Conservation (phyloP, 2,113 vertebrate genomes). For the Ailuropoda melanoleuca region DNA sequence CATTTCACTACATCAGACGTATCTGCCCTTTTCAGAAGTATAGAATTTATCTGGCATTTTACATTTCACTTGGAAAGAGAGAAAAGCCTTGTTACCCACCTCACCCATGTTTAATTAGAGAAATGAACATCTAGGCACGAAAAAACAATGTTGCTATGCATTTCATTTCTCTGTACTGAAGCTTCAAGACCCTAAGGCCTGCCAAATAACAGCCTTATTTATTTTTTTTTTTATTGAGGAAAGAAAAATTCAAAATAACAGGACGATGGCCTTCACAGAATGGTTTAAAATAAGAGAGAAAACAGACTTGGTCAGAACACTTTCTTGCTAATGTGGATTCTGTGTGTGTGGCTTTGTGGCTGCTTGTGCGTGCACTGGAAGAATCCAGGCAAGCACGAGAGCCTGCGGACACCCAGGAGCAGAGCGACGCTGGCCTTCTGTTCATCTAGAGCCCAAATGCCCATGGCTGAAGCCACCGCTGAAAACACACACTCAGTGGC, state of each 20-base stretch:
- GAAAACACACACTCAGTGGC: neutral
- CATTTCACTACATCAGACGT: too few relatives aligned
- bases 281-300: neutral
- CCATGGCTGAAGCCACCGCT: fast-evolving
- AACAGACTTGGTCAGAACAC: neutral
- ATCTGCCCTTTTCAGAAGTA: neutral
- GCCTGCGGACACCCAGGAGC: too few relatives aligned
- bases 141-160: neutral
- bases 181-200: neutral
- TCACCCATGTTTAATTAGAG: neutral
- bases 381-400: too few relatives aligned
- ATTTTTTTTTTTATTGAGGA: neutral
- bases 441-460: fast-evolving
- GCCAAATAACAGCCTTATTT: neutral
- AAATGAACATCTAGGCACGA: neutral
- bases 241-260: conserved; percentile 7
- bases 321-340: neutral
- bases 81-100: neutral
- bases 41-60: neutral
- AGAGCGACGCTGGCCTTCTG: neutral
- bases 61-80: neutral
- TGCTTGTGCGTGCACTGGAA: neutral
- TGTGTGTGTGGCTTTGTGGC: fast-evolving
- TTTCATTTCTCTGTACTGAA: neutral
- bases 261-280: neutral